phyloP scores from a whole-genome alignment of 2,888 invertebrate species.

The Plagodis pulveraria region DNA sequence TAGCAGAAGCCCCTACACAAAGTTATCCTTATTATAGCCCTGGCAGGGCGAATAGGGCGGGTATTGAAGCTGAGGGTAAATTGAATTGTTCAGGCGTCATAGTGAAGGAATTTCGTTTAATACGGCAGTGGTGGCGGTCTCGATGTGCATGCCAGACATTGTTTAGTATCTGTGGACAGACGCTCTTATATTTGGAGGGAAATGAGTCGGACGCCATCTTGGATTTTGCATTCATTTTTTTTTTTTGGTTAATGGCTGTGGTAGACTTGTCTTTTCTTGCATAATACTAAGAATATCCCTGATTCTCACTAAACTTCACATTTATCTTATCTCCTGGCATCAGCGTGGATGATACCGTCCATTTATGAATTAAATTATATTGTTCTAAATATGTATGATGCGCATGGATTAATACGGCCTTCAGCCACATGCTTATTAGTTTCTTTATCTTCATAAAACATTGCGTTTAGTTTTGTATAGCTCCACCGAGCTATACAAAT shows the following conservation, averaged over 20 bases:
- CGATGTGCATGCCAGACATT: slow-evolving; percentile 35
- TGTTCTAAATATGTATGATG: too few species aligned
- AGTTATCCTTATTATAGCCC: slow-evolving; percentile 4
- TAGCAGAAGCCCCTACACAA: background rate
- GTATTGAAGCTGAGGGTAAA: slow-evolving; percentile 33
- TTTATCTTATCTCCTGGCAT: too few species aligned
- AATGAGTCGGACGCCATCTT: slow-evolving; percentile 34
- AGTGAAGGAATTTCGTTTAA: slow-evolving; percentile 38
- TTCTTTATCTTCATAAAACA: too few species aligned
- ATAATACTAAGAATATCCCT: too few species aligned
- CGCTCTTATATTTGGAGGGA: slow-evolving; percentile 32
- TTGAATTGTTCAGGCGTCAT: slow-evolving; percentile 39
- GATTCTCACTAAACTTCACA: too few species aligned
- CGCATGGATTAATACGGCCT: too few species aligned
- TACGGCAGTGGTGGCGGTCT: slow-evolving; percentile 25
- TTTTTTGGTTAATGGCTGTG: background rate
- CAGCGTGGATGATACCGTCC: too few species aligned
- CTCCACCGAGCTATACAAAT: too few species aligned
- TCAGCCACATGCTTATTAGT: too few species aligned
- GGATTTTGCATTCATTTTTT: slow-evolving; percentile 20
- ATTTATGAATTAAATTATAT: too few species aligned
- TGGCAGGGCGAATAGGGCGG: slow-evolving; percentile 10
- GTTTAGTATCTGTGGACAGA: slow-evolving; percentile 25
- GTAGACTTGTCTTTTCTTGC: too few species aligned
- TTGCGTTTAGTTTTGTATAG: too few species aligned